These are phyloP conservation scores for Cardiocondyla obscurior DNA, from an alignment of 1,140 invertebrate genomes.

Conservation along the genomic window DNA sequence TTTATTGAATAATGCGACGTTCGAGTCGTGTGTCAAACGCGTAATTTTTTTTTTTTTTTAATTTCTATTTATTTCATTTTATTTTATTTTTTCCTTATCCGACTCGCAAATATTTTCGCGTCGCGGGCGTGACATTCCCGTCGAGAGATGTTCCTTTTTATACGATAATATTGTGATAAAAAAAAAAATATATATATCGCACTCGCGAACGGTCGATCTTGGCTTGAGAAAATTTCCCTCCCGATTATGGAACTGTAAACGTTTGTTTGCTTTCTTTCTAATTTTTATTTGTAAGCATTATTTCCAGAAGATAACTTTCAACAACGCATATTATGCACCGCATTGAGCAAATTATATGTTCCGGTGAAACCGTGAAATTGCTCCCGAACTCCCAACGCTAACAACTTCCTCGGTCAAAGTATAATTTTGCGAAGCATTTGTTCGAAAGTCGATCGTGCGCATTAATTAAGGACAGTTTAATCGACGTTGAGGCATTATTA, in stretches of 20 bases:
- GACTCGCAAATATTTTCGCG: background rate
- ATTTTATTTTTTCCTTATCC: too few relatives aligned
- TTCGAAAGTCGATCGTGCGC: constrained; percentile 15
- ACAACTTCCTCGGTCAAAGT: constrained; percentile 21
- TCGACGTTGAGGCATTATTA: background rate
- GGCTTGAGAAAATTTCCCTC: background rate
- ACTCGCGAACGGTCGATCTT: background rate
- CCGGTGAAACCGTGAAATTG: constrained; percentile 49
- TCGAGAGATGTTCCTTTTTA: too few relatives aligned
- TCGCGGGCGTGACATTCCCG: background rate
- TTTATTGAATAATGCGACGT: background rate
- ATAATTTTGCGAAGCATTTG: constrained; percentile 43
- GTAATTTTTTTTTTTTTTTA: too few relatives aligned
- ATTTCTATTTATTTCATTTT: too few relatives aligned
- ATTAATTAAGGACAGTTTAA: constrained; percentile 61
- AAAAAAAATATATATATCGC: background rate
- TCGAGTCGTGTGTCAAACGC: background rate
- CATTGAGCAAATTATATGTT: constrained; percentile 43
- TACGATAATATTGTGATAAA: background rate
- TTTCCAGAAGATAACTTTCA: constrained; percentile 28
- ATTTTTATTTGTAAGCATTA: constrained; percentile 10
- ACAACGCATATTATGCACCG: constrained; percentile 25
- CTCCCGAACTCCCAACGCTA: constrained; percentile 17
- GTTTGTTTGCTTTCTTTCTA: constrained; percentile 1
- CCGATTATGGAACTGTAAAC: background rate